A percentile compares a stretch with the other conserved stretches of the same genome.
These are phyloP conservation scores for Ceratina australensis DNA, from an alignment of 1,140 invertebrate genomes.

Conservation along the genomic window DNA sequence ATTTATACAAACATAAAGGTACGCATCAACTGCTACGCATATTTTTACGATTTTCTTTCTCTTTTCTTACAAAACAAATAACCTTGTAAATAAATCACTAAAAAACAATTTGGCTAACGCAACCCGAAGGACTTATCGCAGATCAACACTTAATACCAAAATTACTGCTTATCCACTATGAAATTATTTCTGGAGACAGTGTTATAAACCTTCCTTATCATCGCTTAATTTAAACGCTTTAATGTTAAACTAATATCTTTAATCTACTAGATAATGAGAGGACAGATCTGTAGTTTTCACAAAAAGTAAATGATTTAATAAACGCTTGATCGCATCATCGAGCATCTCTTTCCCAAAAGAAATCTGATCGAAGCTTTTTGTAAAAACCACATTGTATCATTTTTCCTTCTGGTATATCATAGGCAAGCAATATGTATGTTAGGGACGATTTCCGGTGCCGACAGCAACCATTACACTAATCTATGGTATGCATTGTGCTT, in stretches of 20 bases:
- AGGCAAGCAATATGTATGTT: slow-evolving; percentile 69
- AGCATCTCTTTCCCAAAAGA: slow-evolving; percentile 15
- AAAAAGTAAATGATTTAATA: slow-evolving; percentile 35
- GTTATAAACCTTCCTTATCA: slow-evolving; percentile 45
- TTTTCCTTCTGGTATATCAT: slow-evolving; percentile 41
- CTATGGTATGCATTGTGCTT: slow-evolving; percentile 57
- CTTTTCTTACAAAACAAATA: slow-evolving; percentile 33
- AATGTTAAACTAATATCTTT: slow-evolving; percentile 47
- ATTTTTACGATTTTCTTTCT: neutral
- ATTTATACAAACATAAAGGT: slow-evolving; percentile 39
- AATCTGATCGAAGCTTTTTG: slow-evolving; percentile 34
- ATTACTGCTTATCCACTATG: slow-evolving; percentile 27
- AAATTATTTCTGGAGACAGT: slow-evolving; percentile 37
- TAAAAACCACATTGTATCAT: slow-evolving; percentile 39
- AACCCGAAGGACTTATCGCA: slow-evolving; percentile 9
- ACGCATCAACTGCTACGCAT: slow-evolving; percentile 9
- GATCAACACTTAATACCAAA: slow-evolving; percentile 18
- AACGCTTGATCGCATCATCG: slow-evolving; percentile 23
- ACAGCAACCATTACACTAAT: slow-evolving; percentile 62
- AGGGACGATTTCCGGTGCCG: slow-evolving; percentile 65
- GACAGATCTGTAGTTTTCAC: slow-evolving; percentile 49
- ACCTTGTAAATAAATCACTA: slow-evolving; percentile 21
- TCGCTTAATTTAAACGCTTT: slow-evolving; percentile 39
- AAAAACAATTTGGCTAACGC: slow-evolving; percentile 3
- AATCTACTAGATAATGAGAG: slow-evolving; percentile 42